phyloP scores from a whole-genome alignment of 1,140 invertebrate genomes.

The Aphelenchoides besseyi region DNA sequence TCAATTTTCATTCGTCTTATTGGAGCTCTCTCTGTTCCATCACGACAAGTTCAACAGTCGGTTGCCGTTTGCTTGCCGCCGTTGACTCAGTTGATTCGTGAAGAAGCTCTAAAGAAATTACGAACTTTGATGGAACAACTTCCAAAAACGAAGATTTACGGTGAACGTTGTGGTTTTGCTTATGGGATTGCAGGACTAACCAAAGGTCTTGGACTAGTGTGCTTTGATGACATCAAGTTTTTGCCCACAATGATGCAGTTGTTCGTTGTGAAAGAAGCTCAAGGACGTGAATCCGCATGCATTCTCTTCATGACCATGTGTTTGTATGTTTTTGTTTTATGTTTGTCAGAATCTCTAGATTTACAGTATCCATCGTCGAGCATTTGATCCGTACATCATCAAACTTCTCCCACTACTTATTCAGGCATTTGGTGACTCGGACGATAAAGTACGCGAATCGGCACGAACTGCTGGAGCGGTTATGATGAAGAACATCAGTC shows the following conservation, averaged over 20 bases:
- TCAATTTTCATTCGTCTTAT: slow-evolving; percentile 87
- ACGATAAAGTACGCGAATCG: slow-evolving; percentile 73
- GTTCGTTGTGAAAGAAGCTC: slow-evolving; percentile 23
- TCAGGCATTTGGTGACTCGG: slow-evolving; percentile 89
- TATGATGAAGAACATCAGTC: slow-evolving; percentile 91
- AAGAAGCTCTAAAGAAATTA: slow-evolving; percentile 81
- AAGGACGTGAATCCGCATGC: slow-evolving; percentile 11
- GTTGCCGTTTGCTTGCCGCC: slow-evolving; percentile 92
- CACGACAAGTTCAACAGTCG: slow-evolving; percentile 94
- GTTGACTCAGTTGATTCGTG: slow-evolving; percentile 83
- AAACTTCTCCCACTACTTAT: slow-evolving; percentile 90
- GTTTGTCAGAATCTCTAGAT: neutral
- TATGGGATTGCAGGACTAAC: slow-evolving; percentile 82
- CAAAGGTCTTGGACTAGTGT: slow-evolving; percentile 83
- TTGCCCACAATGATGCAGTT: slow-evolving; percentile 77
- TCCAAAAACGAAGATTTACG: slow-evolving; percentile 88
- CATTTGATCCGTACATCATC: slow-evolving; percentile 98
- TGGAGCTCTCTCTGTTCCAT: slow-evolving; percentile 86
- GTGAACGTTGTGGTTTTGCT: slow-evolving; percentile 86
- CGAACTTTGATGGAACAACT: slow-evolving; percentile 81
- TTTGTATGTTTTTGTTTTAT: slow-evolving; percentile 21
- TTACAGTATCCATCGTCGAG: slow-evolving; percentile 32
- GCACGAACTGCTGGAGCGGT: slow-evolving; percentile 89
- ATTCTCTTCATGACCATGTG: slow-evolving; percentile 22
- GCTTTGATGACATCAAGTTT: slow-evolving; percentile 88